A percentile compares a stretch with the other conserved stretches of the same genome.
Evolutionary conservation across 2,888 invertebrate species (phyloP).

Genomic region (Hirtodrosophila trivittata): DNA sequence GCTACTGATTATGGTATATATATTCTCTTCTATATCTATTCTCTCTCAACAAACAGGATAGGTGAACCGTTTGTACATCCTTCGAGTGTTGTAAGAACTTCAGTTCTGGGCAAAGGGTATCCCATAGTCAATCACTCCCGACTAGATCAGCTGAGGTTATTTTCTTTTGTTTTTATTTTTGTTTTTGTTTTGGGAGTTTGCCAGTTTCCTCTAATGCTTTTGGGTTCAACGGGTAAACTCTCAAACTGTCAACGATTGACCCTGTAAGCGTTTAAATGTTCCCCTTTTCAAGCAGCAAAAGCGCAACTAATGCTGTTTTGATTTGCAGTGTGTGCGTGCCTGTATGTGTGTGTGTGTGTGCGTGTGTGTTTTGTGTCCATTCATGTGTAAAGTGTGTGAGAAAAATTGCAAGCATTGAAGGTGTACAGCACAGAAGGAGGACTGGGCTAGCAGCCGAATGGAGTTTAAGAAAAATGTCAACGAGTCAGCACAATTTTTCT

Average conservation of each 20-base stretch:
- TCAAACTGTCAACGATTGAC: slow-evolving; percentile 40
- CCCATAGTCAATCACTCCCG: too few species aligned
- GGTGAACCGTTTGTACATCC: too few species aligned
- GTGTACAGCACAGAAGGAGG: not conserved
- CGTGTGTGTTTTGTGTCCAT: slow-evolving; percentile 28
- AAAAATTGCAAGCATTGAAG: slow-evolving; percentile 36
- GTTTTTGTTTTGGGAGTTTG: slow-evolving; percentile 10
- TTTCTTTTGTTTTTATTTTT: slow-evolving; percentile 21
- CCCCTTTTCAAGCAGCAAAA: slow-evolving; percentile 48
- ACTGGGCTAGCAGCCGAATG: not conserved
- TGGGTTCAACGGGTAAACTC: slow-evolving; percentile 26
- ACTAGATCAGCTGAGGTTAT: too few species aligned
- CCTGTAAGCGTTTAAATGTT: slow-evolving; percentile 31
- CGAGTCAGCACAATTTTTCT: slow-evolving; percentile 32
- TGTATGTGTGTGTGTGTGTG: slow-evolving; percentile 11
- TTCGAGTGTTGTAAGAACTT: too few species aligned
- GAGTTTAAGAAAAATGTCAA: slow-evolving; percentile 12
- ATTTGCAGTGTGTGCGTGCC: slow-evolving; percentile 34
- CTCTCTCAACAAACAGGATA: too few species aligned
- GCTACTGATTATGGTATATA: too few species aligned
- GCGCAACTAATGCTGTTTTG: slow-evolving; percentile 73
- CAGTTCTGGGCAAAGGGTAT: too few species aligned
- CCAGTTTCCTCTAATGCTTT: slow-evolving; percentile 9
- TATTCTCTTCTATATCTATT: too few species aligned
- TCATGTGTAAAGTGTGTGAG: slow-evolving; percentile 53